Base-by-base conservation (phyloP, 2,888 invertebrate genomes). In the Noctua janthe region DNA sequence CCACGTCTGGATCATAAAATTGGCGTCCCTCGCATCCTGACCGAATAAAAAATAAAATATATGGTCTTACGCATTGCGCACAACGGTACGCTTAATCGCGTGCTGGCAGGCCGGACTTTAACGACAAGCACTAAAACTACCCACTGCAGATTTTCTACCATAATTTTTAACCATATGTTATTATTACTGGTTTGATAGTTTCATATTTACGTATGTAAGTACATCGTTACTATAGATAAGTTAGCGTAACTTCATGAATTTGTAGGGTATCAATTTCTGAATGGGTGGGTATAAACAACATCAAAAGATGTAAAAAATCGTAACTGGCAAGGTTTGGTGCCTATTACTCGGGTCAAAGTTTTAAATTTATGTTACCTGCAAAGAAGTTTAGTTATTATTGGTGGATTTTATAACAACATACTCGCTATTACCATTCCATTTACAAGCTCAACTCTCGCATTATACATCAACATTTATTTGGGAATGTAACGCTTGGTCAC, bases 41-140 rank as follows among this genome's bases (percentile, higher is more conserved):
- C n/a, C 0, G 23, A 71, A 23, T 71, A 87, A 79, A 80, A 74
- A 76, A 62, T 67, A 62, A 77, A 83, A 87, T 76, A 56, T 71
- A 83, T 73, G 64, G 74, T 74, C 66, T 74, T 86, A 81, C 88
- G 90, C 90, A 88, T 78, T 88, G 88, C 88, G 83, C 80, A 81
- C 69, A 71, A 66, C 78, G 79, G 75, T 74, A 81, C 71, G 72
- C 76, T 74, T 71, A 83, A 54, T 83, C 74, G 89, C 76, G 69
- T 84, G 78, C 67, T 87, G 69, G 71, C 72, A 70, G 71, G 51
- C 54, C 11, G 71, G 72, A n/a, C 47, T 79, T 84, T 77, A 62
- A 72, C 85, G 73, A 76, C 54, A 49, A 35, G 15, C 23, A 76
- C 29, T 70, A 39, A 59, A 83, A 87, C 62, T 67, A 47, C 47